Conservation (phyloP, 92 coral and sea anemone species). For the Anthopleura xanthogrammica region DNA sequence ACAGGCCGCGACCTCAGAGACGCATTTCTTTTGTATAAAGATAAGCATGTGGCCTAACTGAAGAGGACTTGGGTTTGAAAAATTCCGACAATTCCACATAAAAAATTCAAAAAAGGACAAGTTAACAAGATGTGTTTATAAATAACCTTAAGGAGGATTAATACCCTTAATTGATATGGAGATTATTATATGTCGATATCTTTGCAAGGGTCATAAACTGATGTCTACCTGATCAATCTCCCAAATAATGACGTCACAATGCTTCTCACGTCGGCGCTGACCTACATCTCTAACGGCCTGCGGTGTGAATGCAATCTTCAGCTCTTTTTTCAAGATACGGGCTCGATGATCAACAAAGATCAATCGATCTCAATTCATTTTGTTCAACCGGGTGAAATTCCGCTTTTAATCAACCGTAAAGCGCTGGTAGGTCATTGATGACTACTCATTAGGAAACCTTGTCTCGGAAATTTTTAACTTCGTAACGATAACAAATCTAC, state of each 20-base stretch:
- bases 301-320: neutral
- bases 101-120: neutral
- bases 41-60: slow-evolving; percentile 22
- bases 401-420: slow-evolving; percentile 1
- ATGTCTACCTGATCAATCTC: neutral
- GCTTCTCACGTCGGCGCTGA: neutral
- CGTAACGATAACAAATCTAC: neutral
- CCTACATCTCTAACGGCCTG: neutral
- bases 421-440: neutral
- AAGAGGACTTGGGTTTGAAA: slow-evolving; percentile 20
- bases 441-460: slow-evolving; percentile 9
- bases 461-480: neutral
- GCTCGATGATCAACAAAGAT: neutral
- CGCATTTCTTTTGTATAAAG: neutral
- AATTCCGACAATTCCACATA: slow-evolving; percentile 16
- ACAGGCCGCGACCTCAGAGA: neutral
- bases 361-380: neutral
- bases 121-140: slow-evolving; percentile 4
- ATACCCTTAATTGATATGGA: neutral
- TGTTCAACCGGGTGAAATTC: neutral
- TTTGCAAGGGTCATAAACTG: neutral
- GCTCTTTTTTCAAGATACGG: neutral
- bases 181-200: slow-evolving; percentile 1
- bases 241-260: neutral
- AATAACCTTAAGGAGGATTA: neutral